Evolutionary conservation across 2,113 vertebrate genomes (phyloP).

Genomic region (Donacobius atricapilla): DNA sequence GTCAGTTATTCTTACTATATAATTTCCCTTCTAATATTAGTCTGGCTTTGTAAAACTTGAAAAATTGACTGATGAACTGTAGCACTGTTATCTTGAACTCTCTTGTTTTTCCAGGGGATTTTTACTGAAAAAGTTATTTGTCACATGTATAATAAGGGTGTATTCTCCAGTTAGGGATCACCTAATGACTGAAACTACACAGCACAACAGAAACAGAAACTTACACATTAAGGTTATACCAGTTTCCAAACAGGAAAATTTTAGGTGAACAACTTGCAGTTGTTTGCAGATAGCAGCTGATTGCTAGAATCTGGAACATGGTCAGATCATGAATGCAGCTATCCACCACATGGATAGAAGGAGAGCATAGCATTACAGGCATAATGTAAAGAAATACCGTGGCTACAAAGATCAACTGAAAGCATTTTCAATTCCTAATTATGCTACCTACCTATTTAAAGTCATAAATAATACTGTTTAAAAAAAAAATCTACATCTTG

Average conservation of each 20-base stretch:
- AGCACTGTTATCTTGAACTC: background rate
- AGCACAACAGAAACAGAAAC: conserved; percentile 39
- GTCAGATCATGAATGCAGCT: conserved; percentile 28
- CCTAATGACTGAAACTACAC: conserved; percentile 33
- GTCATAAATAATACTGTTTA: conserved; percentile 63
- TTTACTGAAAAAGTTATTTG: background rate
- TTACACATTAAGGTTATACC: background rate
- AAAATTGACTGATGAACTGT: background rate
- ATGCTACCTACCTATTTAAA: conserved; percentile 40
- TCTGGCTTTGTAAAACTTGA: background rate
- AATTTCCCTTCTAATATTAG: background rate
- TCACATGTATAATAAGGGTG: background rate
- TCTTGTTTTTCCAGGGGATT: background rate
- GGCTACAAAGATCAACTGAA: conserved; percentile 31
- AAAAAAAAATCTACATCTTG: conserved; percentile 48
- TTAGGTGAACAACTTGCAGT: background rate
- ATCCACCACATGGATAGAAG: background rate
- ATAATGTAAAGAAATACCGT: background rate
- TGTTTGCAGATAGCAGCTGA: background rate
- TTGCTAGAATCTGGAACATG: background rate
- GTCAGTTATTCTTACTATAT: background rate
- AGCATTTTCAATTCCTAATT: conserved; percentile 60
- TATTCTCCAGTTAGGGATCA: conserved; percentile 29
- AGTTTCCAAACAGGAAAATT: background rate
- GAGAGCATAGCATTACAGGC: background rate